Evolutionary conservation across 2,797 vertebrate genomes (phyloP), one percentile per base, ranked within the genome.

Genomic region (Lacerta viridis): DNA sequence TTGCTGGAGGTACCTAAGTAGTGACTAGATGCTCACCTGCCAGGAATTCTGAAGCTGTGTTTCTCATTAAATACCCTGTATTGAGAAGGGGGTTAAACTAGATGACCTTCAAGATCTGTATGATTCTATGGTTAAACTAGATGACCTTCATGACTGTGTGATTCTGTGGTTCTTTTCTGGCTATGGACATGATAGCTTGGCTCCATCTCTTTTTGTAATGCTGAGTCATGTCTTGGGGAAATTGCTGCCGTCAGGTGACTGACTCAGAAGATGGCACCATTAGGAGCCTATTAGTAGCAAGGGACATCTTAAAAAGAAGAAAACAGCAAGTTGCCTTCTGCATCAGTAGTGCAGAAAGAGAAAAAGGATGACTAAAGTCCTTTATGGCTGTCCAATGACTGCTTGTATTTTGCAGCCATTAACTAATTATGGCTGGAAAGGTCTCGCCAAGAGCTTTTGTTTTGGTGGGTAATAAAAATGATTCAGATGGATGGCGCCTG

Each of bases 351-450:
- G 46, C 66, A 39, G 77, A 20, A 68, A 71, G 64, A 69, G 23
- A 55, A 68, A 64, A n/a, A 87, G 41, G 55, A 36, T 82, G 87
- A 86, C 66, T 66, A 20, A 80, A 61, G 39, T 43, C 55, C 83
- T 80, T 74, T 39, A 85, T 81, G 69, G 55, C 41, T 85, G 74
- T 72, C 55, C 50, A 85, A 75, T 72, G 77, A 75, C 59, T 23
- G 83, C 69, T 82, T 82, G 43, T 23, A 7, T 89, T 82, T 75
- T 81, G 71, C 27, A 82, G 79, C 78, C 83, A 85, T 89, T 86
- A 89, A 86, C 64, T 85, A 86, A 86, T 89, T 81, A 89, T 81
- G 66, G 78, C 78, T 82, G 72, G 72, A 74, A 85, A 81, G 72
- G 43, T 82, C 80, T 89, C 46, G 59, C 79, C 84, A 75, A 82